These are phyloP conservation scores for Yponomeuta cagnagella DNA, from an alignment of 2,888 invertebrate genomes.

Conservation along the genomic window DNA sequence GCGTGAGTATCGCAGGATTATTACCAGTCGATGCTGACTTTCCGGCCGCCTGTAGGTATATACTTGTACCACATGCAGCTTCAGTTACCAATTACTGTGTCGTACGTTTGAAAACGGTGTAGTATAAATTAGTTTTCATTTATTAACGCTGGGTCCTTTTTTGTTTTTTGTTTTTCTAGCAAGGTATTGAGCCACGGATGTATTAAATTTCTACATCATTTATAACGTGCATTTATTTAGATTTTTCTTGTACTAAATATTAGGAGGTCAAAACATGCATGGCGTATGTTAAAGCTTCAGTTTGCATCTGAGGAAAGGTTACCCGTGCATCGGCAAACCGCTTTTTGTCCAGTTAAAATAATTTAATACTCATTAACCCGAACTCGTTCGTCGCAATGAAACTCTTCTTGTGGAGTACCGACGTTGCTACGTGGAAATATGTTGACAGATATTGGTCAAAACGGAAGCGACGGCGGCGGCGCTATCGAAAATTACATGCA, in stretches of 20 bases:
- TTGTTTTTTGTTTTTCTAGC: background rate
- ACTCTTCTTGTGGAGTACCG: slow-evolving; percentile 72
- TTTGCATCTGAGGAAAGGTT: slow-evolving; percentile 46
- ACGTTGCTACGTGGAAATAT: slow-evolving; percentile 66
- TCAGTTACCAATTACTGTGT: background rate
- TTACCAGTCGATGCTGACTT: too few species aligned
- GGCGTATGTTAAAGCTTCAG: slow-evolving; percentile 1
- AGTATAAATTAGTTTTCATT: background rate
- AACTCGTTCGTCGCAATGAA: slow-evolving; percentile 66
- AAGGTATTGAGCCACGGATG: background rate
- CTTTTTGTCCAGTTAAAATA: slow-evolving; percentile 56
- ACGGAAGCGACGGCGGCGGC: slow-evolving; percentile 69
- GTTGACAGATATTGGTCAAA: slow-evolving; percentile 72
- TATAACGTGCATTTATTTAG: background rate
- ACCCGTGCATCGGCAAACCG: slow-evolving; percentile 26
- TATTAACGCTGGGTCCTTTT: background rate
- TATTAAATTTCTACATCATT: background rate
- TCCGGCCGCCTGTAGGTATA: background rate
- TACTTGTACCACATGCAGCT: background rate
- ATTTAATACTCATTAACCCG: slow-evolving; percentile 73
- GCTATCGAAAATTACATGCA: slow-evolving; percentile 67
- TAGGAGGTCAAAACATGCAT: background rate
- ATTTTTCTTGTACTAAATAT: background rate
- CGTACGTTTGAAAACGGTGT: background rate
- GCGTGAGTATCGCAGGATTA: too few species aligned